phyloP scores from a whole-genome alignment of 1,140 invertebrate species.

The Sycophila sp. region DNA sequence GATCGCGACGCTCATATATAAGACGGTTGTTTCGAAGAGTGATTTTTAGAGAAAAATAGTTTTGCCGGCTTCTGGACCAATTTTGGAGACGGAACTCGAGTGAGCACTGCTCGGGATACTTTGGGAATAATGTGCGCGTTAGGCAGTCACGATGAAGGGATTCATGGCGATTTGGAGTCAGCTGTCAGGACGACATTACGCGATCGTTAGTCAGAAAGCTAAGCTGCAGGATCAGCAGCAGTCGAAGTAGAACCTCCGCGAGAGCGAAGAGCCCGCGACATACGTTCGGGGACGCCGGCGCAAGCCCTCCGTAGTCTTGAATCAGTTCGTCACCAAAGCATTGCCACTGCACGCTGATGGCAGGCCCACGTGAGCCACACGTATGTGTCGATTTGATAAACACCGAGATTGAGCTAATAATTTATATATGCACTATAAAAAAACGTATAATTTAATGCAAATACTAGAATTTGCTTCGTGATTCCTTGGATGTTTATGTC shows the following conservation, averaged over 20 bases:
- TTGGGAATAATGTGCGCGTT: too few relatives aligned
- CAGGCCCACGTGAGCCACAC: constrained; percentile 60
- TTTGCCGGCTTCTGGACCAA: too few relatives aligned
- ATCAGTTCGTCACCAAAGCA: constrained; percentile 66
- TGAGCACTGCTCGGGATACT: too few relatives aligned
- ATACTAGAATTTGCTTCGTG: too few relatives aligned
- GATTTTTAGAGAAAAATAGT: too few relatives aligned
- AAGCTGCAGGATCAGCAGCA: constrained; percentile 47
- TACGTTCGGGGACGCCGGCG: constrained; percentile 42
- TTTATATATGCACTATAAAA: too few relatives aligned
- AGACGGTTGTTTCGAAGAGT: too few relatives aligned
- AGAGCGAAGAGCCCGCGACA: constrained; percentile 43
- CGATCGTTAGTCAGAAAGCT: constrained; percentile 60
- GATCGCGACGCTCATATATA: constrained; percentile 54
- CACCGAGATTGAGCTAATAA: too few relatives aligned
- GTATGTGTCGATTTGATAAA: too few relatives aligned
- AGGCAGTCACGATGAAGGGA: constrained; percentile 67
- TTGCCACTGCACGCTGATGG: constrained; percentile 58
- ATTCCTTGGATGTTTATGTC: too few relatives aligned
- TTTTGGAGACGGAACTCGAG: too few relatives aligned
- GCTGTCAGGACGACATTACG: constrained; percentile 63
- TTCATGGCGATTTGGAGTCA: constrained; percentile 68
- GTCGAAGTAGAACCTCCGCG: background rate
- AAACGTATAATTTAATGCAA: too few relatives aligned
- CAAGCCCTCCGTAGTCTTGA: constrained; percentile 67